phyloP scores from a whole-genome alignment of 2,888 invertebrate species.

The Cephus sareptanus region DNA sequence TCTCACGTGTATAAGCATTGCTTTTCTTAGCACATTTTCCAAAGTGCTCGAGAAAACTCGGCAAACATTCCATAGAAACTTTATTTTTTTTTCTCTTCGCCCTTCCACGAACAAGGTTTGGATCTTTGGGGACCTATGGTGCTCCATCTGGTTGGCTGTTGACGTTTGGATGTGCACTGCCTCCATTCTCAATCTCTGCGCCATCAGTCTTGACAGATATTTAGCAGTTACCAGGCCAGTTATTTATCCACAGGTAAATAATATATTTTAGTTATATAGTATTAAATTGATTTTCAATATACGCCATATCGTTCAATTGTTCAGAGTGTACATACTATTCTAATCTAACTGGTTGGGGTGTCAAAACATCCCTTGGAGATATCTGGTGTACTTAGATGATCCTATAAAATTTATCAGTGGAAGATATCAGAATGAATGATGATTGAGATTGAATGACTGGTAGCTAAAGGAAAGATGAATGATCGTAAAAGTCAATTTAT shows the following conservation, averaged over 20 bases:
- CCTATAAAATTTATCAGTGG: background rate
- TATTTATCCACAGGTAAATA: conserved; percentile 81
- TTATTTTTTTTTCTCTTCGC: background rate
- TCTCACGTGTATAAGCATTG: background rate
- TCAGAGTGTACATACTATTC: background rate
- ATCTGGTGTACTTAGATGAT: background rate
- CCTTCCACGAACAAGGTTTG: conserved; percentile 75
- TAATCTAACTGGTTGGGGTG: background rate
- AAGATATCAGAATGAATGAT: background rate
- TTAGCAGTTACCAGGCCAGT: conserved; percentile 97
- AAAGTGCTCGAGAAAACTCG: background rate
- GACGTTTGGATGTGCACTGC: conserved; percentile 99
- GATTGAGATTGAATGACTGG: background rate
- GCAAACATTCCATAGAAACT: background rate
- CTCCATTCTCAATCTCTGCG: conserved; percentile 95
- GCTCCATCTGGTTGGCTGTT: conserved; percentile 95
- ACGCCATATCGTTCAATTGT: background rate
- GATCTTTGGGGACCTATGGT: conserved; percentile 97
- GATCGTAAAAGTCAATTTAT: background rate
- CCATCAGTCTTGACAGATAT: conserved; percentile 94
- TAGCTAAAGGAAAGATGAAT: background rate
- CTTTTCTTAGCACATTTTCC: background rate
- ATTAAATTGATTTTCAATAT: background rate
- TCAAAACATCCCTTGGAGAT: background rate
- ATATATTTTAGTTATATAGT: background rate